A percentile compares a stretch with the other conserved stretches of the same genome.
Evolutionary conservation across 2,113 vertebrate genomes (phyloP).

Genomic region (Lophotis ruficrista): DNA sequence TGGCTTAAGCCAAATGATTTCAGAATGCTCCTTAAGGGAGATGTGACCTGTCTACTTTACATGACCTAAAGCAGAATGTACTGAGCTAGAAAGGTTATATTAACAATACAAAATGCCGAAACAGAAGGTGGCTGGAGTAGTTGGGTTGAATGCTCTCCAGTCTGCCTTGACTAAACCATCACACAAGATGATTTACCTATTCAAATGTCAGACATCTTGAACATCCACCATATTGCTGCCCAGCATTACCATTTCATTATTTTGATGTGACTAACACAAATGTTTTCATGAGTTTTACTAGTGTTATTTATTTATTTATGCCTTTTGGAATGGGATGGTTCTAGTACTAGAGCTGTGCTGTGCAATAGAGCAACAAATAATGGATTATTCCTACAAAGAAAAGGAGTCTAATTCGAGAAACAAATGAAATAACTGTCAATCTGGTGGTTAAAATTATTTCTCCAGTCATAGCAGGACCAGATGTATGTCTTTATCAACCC

Average conservation of each 20-base stretch:
- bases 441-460: not conserved
- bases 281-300: not conserved
- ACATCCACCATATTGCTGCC: not conserved
- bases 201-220: not conserved
- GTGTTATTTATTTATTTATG: not conserved
- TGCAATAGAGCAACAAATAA: not conserved
- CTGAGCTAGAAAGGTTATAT: not conserved
- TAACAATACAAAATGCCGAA: not conserved
- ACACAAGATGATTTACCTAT: not conserved
- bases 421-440: not conserved
- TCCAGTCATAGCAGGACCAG: not conserved
- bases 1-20: not conserved
- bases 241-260: not conserved
- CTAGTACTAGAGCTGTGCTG: not conserved
- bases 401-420: not conserved
- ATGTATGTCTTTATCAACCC: not conserved
- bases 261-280: not conserved
- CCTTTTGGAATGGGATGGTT: not conserved
- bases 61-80: not conserved
- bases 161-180: not conserved
- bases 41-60: not conserved
- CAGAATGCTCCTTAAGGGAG: not conserved
- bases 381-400: not conserved
- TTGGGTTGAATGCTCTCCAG: not conserved
- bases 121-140: not conserved